Base-by-base conservation (phyloP, 2,797 vertebrate genomes). In the Sarcophilus harrisii region DNA sequence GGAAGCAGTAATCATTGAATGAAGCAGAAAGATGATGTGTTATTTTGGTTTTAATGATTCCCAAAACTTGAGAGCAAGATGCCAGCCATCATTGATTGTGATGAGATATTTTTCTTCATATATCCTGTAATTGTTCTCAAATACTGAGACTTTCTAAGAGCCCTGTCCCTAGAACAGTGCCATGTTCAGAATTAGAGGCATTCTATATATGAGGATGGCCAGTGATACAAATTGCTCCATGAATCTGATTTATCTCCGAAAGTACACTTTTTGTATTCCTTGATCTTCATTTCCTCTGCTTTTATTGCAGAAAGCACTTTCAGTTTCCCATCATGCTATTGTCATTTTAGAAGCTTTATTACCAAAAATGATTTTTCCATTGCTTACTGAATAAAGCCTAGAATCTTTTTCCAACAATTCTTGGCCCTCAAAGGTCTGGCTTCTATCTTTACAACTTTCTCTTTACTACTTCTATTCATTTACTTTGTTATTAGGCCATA, bases 211-310 rank as follows among this genome's bases (percentile, higher is more conserved):
- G 49, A 49, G 57, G 45, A 27, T 54, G 14, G 91, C 3, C n/a
- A 91, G 45, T 28, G 87, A 27, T 10, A 52, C 91, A 87, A 1
- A 90, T 59, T 59, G 93, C 60, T 95, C 62, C 94, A 0, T 57
- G 54, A 66, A 4, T 58, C 16, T 28, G 28, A 54, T n/a, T 91
- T 94, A 1, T 54, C 59, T 57, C 52, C 95, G 10, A 92, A 96
- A 94, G 58, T 94, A 58, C 94, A 18, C 38, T 92, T 55, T 95
- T 66, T 27, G 30, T 32, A 81, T 93, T 91, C 94, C 92, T 96
- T 93, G 93, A 59, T 58, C 92, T 96, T 52, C 91, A 90, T 45
- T 55, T 60, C 95, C 13, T 49, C 93, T 95, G 93, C 96, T 27
- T 0, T 93, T 60, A 57, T 52, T 55, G 4, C 14, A 93, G 30